Base-by-base conservation (phyloP, 2,888 invertebrate genomes). In the Eupithecia inturbata region DNA sequence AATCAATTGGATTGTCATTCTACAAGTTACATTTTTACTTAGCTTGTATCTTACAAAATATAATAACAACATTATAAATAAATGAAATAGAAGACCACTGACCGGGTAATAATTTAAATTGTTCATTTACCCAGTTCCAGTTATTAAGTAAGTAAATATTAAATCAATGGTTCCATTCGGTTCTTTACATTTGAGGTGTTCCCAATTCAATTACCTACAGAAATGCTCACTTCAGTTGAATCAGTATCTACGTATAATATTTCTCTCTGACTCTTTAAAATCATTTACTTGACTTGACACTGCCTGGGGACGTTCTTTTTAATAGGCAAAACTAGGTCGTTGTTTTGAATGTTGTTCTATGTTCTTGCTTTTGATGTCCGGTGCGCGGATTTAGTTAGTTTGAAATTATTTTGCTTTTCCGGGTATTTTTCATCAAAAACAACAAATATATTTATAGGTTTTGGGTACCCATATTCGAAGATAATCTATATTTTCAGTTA, bases 71-170 rank as follows among this genome's bases (percentile, higher is more conserved):
- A 49, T 45, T 31, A 64, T 45, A 69, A 79, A 76, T 79, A 77
- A 79, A 78, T 77, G 79, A 16, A 64, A 33, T 22, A n/a, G 75
- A 71, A 77, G 71, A 63, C 73, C 77, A 77, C 71, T 81, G 78
- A 79, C 73, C 76, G 73, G 73, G 71, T 75, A 75, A 78, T 60
- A 67, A 75, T 67, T 39, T 62, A 63, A 68, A 70, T 75, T 72
- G 70, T 53, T 67, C 68, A 71, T 72, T 75, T 70, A 64, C 41
- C 26, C 67, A 73, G 68, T 75, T 74, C 74, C 66, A 70, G 53
- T 64, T 36, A 64, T 64, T 64, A 36, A 64, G 36, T 64, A n/a
- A 9, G 63, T 64, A 12, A 64, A 64, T 36, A 64, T 63, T 63
- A n/a, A 63, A 63, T 63, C 33, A 63, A 63, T 36, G 63, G 63